Base-by-base conservation (phyloP, 2,113 vertebrate species). In the Pterocles gutturalis region DNA sequence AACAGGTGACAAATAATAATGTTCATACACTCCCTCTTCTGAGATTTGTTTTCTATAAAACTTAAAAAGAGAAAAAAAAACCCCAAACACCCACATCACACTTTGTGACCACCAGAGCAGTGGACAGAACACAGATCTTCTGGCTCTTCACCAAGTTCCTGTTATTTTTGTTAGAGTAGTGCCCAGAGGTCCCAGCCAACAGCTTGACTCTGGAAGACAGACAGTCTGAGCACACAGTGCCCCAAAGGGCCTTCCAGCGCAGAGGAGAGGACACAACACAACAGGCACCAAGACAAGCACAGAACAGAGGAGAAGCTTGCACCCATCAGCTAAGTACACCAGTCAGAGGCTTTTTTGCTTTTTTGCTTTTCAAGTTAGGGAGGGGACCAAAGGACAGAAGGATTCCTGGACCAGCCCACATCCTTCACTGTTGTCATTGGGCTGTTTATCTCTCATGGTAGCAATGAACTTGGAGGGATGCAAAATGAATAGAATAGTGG, bases 81-180 rank as follows among this genome's bases (percentile, higher is more conserved):
- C 1, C 7, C 57, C 43, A 20, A 76, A 57, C 81, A 86, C 57
- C 64, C 85, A 49, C 61, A 89, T 62, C 34, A 70, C 31, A 25
- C 60, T 87, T 60, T 85, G 65, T 83, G 93, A 84, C 94, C 92
- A 90, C 92, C 85, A 81, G 46, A 90, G 88, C 69, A 89, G 79
- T 5, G 76, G 90, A 97, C 83, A 93, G 48, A 96, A 93, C 90
- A 53, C 92, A 95, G 86, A 96, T 73, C 57, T 67, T 81, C 89
- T 96, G 95, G 92, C 91, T 95, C n/a, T 48, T 49, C 26, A 54
- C 78, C 92, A 91, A 92, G 70, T 70, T 84, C 26, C 77, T 75
- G 71, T 64, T 96, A 70, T 95, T 97, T 91, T 55, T 84, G 84
- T 57, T 28, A 11, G 79, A 76, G n/a, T 22, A 72, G 69, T 83